Evolutionary conservation across 2,888 invertebrate genomes (phyloP).

Genomic region (Ophion ellenae): DNA sequence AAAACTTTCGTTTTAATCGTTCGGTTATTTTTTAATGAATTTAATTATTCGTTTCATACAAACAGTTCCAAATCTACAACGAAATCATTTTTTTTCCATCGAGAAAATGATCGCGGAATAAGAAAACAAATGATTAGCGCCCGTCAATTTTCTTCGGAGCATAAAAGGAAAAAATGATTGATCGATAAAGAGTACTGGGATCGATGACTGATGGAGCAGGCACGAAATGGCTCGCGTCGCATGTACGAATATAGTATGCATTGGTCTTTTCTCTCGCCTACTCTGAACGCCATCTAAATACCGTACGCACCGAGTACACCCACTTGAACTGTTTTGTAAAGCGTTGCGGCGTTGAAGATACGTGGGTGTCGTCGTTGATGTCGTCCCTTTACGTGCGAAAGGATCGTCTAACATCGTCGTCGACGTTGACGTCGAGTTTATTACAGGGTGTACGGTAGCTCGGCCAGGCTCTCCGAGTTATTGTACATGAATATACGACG

Average conservation of each 20-base stretch:
- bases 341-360: conserved; percentile 43
- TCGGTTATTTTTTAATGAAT: no score
- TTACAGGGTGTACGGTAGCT: conserved; percentile 38
- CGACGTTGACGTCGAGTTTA: conserved; percentile 26
- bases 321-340: conserved; percentile 47
- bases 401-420: conserved; percentile 26
- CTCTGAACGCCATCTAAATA: conserved; percentile 48
- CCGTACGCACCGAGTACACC: conserved; percentile 59
- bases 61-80: no score
- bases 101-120: background rate
- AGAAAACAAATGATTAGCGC: background rate
- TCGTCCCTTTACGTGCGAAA: conserved; percentile 41
- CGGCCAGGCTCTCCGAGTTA: conserved; percentile 19
- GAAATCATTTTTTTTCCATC: no score
- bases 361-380: conserved; percentile 71
- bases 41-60: no score
- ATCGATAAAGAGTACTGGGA: background rate
- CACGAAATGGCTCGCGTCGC: conserved; percentile 25
- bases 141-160: background rate
- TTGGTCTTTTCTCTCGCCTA: conserved; percentile 52
- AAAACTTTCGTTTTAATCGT: no score
- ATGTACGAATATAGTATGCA: conserved; percentile 18
- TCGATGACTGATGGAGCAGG: conserved; percentile 49
- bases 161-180: conserved; percentile 1
- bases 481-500: conserved; percentile 20